These are phyloP conservation scores for Calliphora vomitoria DNA, from an alignment of 2,888 invertebrate species.

Conservation along the genomic window DNA sequence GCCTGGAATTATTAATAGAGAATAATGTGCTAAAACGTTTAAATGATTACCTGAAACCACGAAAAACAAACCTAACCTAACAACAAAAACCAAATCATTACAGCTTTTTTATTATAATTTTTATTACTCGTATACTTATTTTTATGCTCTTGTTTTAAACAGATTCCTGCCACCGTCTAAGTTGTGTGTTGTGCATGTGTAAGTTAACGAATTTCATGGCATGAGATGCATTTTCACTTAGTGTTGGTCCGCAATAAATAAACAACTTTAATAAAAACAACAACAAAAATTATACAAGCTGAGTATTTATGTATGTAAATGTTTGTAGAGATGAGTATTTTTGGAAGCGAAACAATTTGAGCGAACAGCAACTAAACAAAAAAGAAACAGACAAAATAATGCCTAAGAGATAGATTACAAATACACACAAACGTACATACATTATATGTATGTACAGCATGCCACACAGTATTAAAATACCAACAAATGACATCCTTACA, in stretches of 20 bases:
- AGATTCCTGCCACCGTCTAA: conserved; percentile 34
- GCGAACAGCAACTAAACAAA: conserved; percentile 19
- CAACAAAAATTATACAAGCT: conserved; percentile 33
- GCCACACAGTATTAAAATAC: conserved; percentile 26
- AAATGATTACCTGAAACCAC: conserved; percentile 54
- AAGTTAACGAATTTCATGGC: conserved; percentile 29
- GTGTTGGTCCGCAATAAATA: conserved; percentile 49
- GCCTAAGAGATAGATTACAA: conserved; percentile 58
- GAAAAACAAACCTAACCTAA: background rate
- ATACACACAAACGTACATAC: background rate
- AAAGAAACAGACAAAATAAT: conserved; percentile 47
- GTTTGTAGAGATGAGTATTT: conserved; percentile 32
- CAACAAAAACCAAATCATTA: conserved; percentile 10
- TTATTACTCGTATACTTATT: conserved; percentile 28
- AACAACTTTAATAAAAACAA: conserved; percentile 23
- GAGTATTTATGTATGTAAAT: conserved; percentile 28
- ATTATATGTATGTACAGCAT: conserved; percentile 1
- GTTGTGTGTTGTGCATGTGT: conserved; percentile 16
- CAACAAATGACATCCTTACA: conserved; percentile 5
- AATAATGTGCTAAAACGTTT: conserved; percentile 61
- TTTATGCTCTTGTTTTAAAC: conserved; percentile 23
- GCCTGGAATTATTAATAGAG: conserved; percentile 52
- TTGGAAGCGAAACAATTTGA: conserved; percentile 58
- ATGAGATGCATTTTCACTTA: conserved; percentile 66
- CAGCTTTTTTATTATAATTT: conserved; percentile 29